phyloP scores from a whole-genome alignment of 92 coral and sea anemone species.

The Siderastrea siderea region DNA sequence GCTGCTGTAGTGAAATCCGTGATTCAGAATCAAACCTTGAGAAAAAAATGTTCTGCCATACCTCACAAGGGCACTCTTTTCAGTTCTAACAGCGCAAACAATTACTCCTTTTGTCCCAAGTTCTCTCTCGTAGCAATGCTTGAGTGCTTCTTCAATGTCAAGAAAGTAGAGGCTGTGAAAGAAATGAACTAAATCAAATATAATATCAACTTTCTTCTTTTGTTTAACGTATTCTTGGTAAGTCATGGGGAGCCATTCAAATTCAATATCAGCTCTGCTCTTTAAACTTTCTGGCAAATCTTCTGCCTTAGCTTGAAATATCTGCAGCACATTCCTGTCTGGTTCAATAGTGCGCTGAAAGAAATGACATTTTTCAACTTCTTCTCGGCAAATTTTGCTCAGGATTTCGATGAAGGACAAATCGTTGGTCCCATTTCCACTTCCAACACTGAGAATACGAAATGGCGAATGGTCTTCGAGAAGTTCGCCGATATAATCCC shows the following conservation, averaged over 20 bases:
- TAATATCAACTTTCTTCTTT: neutral
- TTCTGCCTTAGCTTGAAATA: neutral
- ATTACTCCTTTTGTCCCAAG: slow-evolving; percentile 10
- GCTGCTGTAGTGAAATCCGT: neutral
- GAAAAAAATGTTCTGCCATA: neutral
- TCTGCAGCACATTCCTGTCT: neutral
- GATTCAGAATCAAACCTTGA: neutral
- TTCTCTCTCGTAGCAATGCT: slow-evolving; percentile 32
- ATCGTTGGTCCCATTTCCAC: slow-evolving; percentile 21
- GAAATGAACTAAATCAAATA: slow-evolving; percentile 29
- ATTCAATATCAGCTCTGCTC: neutral
- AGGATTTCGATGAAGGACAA: slow-evolving; percentile 3
- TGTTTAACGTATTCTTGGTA: slow-evolving; percentile 24
- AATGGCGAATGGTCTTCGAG: slow-evolving; percentile 8
- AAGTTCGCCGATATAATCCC: neutral
- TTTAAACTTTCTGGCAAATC: neutral
- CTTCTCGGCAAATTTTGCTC: neutral
- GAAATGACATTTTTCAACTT: neutral
- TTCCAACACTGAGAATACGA: slow-evolving; percentile 30
- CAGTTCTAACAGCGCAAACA: neutral
- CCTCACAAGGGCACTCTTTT: neutral
- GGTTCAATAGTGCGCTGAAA: slow-evolving; percentile 33
- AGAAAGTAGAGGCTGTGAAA: slow-evolving; percentile 29
- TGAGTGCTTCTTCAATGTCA: neutral
- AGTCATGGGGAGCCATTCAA: neutral